Evolutionary conservation across 1,140 invertebrate genomes (phyloP).

Genomic region (Stegodyphus mimosarum): DNA sequence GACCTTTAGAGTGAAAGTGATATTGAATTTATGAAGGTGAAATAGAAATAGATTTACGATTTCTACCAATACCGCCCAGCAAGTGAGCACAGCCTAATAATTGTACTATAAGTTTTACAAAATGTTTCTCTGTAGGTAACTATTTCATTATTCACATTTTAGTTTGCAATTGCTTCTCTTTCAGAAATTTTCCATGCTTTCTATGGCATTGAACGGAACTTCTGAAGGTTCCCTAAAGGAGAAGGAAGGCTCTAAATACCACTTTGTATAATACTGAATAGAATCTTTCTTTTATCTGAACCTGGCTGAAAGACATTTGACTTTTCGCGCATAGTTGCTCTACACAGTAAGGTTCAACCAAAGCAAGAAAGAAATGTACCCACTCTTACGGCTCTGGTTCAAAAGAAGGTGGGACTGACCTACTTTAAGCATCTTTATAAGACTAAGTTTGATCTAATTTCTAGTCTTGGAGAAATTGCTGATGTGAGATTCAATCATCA

Average conservation of each 20-base stretch:
- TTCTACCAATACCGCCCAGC: no score
- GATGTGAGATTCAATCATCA: slow-evolving; percentile 39
- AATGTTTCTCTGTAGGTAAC: no score
- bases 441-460: slow-evolving; percentile 48
- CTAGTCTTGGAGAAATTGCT: slow-evolving; percentile 17
- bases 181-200: background rate
- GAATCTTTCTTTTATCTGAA: slow-evolving; percentile 15
- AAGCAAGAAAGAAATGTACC: slow-evolving; percentile 30
- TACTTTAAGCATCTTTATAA: slow-evolving; percentile 58
- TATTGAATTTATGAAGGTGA: no score
- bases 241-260: slow-evolving; percentile 6
- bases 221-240: slow-evolving; percentile 42
- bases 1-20: no score
- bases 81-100: no score
- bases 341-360: slow-evolving; percentile 43
- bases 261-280: slow-evolving; percentile 23
- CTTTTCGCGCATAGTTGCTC: slow-evolving; percentile 35
- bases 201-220: slow-evolving; percentile 32
- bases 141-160: background rate
- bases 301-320: slow-evolving; percentile 33
- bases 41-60: no score
- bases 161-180: slow-evolving; percentile 6
- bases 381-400: slow-evolving; percentile 30
- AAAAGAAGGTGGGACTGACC: slow-evolving; percentile 59
- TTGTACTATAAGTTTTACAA: no score